These are phyloP conservation scores for Urocynchramus pylzowi DNA, from an alignment of 2,113 vertebrate species.

Conservation along the genomic window DNA sequence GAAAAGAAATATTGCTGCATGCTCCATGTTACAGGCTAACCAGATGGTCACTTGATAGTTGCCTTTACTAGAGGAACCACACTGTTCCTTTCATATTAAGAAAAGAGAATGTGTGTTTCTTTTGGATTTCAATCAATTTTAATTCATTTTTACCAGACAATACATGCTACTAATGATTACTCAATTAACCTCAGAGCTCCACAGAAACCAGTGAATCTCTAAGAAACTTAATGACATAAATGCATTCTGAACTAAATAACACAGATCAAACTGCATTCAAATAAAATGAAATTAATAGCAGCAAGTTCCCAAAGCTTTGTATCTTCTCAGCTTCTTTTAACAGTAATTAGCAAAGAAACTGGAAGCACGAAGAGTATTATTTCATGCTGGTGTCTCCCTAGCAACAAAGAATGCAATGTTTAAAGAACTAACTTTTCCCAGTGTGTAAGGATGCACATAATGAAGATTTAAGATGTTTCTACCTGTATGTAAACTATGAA, in stretches of 20 bases:
- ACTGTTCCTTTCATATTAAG: neutral
- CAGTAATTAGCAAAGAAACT: neutral
- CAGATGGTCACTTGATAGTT: neutral
- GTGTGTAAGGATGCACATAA: neutral
- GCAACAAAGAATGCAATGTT: neutral
- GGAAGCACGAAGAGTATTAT: neutral
- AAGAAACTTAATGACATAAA: slow-evolving; percentile 19
- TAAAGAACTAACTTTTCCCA: neutral
- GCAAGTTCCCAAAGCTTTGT: neutral
- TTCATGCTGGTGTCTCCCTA: neutral
- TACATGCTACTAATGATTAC: slow-evolving; percentile 40
- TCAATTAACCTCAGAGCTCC: slow-evolving; percentile 55
- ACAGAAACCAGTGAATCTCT: slow-evolving; percentile 16
- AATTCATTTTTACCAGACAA: slow-evolving; percentile 61
- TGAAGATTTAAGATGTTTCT: neutral
- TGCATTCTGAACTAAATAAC: neutral
- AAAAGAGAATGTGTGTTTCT: neutral
- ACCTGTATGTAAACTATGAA: neutral
- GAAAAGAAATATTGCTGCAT: neutral
- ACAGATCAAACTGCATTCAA: slow-evolving; percentile 6
- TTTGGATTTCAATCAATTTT: slow-evolving; percentile 46
- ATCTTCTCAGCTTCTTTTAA: neutral
- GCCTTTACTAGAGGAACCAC: neutral
- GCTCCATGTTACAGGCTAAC: neutral
- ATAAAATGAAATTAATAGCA: neutral